phyloP scores from a whole-genome alignment of 2,888 invertebrate species.

The Tipula unca region DNA sequence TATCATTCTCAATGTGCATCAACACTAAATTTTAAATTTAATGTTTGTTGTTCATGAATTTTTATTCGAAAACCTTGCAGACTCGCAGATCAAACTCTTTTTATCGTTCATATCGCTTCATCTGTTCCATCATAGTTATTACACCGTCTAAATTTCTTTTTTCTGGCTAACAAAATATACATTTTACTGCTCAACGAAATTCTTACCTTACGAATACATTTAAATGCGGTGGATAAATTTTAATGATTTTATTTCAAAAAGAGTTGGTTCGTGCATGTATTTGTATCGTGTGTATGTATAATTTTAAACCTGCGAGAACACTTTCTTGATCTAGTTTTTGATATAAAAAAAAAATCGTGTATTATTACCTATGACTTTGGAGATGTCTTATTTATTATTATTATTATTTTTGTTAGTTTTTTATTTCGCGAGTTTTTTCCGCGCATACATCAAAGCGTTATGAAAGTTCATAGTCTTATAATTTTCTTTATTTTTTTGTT shows the following conservation, averaged over 20 bases:
- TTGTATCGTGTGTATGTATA: not conserved
- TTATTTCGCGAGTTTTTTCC: not conserved
- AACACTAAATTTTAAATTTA: too few relatives aligned
- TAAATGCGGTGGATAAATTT: not conserved
- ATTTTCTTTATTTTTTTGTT: not conserved
- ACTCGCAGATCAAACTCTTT: too few relatives aligned
- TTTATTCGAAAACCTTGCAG: too few relatives aligned
- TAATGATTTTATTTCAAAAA: too few relatives aligned
- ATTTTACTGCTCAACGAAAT: not conserved
- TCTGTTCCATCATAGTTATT: too few relatives aligned
- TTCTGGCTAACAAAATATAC: not conserved
- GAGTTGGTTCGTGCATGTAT: not conserved
- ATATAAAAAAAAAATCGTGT: not conserved
- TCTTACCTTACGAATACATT: not conserved
- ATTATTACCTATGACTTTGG: not conserved
- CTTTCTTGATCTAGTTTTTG: not conserved
- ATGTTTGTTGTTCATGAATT: too few relatives aligned
- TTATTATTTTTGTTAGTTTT: not conserved
- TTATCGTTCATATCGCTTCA: too few relatives aligned
- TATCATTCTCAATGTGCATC: too few relatives aligned
- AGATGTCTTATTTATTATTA: not conserved
- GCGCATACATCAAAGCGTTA: not conserved
- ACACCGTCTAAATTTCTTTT: too few relatives aligned
- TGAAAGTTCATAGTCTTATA: conserved; percentile 8
- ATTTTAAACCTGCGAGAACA: not conserved